Base-by-base conservation (phyloP, 2,113 vertebrate genomes). In the Corvus cornix region DNA sequence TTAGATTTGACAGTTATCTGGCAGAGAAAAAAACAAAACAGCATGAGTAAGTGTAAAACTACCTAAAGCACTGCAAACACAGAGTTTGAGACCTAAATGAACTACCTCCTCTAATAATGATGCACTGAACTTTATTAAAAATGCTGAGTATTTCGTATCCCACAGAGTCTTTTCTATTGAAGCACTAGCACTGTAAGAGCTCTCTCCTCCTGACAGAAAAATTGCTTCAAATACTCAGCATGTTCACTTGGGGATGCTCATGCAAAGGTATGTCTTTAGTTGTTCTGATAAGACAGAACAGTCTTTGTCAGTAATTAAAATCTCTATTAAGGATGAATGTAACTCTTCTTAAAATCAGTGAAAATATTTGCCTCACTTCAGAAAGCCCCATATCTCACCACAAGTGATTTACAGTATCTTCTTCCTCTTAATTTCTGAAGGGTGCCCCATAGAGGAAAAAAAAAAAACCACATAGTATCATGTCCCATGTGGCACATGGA, bases 231-330 rank as follows among this genome's bases (percentile, higher is more conserved):
- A 89, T 64, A 49, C 69, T 85, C 78, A 72, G 27, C 66, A 31
- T 44, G 74, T 56, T 87, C 60, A 79, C 31, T 33, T 59, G 35
- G 35, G 59, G 8, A 81, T 64, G 33, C 15, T 79, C 15, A 39
- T 67, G 24, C 31, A 51, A 73, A 73, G 33, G 20, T 78, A 52
- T 21, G 13, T 22, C 43, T 94, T 46, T 60, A 64, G 41, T 68
- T 89, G 31, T 26, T 66, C 67, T 69, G 53, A 53, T 89, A 95
- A 82, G 77, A 58, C 17, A 63, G 33, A 89, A 23, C 1, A 52
- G 33, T 39, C 37, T 85, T 84, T 55, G 39, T 62, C 59, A 91
- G 51, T 85, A 93, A 96, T 86, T 84, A 89, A 92, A 85, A 90
- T 62, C 63, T 80, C 23, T 60, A 18, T 53, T 93, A 94, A 73